Base-by-base conservation (phyloP, 35 echinoderm and acorn worm species). In the Acanthaster planci region DNA sequence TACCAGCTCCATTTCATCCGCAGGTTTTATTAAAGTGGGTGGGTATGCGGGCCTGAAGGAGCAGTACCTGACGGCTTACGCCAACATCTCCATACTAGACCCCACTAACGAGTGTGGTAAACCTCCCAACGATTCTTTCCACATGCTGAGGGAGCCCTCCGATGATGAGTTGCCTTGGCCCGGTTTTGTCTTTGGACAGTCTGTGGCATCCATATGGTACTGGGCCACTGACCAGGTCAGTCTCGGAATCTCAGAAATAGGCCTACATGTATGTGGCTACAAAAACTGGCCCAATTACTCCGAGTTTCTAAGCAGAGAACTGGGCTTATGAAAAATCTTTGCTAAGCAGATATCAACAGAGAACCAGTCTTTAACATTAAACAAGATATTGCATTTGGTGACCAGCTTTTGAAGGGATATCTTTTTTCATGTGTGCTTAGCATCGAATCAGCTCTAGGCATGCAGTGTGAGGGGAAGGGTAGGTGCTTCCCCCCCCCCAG, bases 131-230 rank as follows among this genome's bases (percentile, higher is more conserved):
- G 89, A 98, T 89, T 90, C 92, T 21, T 98, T 98, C 54, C 21
- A 80, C 16, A 87, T 98, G 85, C 27, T 93, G 40, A 90, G 95
- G 18, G 88, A 82, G 5, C 88, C 91, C 1, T 36, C 79, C 18
- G 90, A 86, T 38, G 84, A 82, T 16, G 92, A 98, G 60, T 55
- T 98, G 18, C 95, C 95, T 7, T 98, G 95, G 95, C 95, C 95
- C 0, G 95, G 95, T 0, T 98, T 98, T 67, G 18, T 98, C 31
- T 89, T 98, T 36, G 95, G 95, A 19, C 92, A 94, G 78, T 81
- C 85, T n/a, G 77, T 92, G n/a, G 95, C 95, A 0, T 98, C 95
- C 15, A 57, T 98, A 1, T 98, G 95, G 95, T 98, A 98, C 60
- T 91, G 85, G 88, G 88, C 87, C 18, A 82, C 95, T 26, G 95